Base-by-base conservation (phyloP, 1,140 invertebrate species). In the Drosophila simulans region DNA sequence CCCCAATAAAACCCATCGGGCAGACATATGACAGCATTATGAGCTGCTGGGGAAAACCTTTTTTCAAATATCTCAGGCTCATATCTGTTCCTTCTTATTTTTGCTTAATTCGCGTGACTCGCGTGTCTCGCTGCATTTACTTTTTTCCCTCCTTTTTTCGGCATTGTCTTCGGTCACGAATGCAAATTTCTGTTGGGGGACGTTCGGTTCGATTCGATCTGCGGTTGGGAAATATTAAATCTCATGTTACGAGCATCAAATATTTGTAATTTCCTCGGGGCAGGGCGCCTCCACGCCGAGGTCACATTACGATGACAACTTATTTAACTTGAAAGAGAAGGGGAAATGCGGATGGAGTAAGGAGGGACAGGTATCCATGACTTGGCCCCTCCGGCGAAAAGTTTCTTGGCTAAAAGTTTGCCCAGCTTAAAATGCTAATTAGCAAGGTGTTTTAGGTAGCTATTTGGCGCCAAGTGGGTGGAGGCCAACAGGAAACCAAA, bases 111-210 rank as follows among this genome's bases (percentile, higher is more conserved):
- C 83, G 77, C 80, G 79, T 83, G 79, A 75, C 72, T 79, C 62
- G 70, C 79, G 73, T 73, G 54, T 62, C 60, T 64, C 34, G 31
- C 63, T 48, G 59, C 42, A 20, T 65, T 75, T 64, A 68, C 53
- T 54, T 48, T 34, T 65, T 25, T 43, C 5, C 12, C 35, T 17
- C 17, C 13, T 17, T 35, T 31, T 45, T 39, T 58, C 17, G 80
- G 74, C 80, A 83, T 88, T 71, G 84, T 83, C 43, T 79, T 65
- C 64, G 68, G 83, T 86, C 83, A 86, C 83, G 83, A 86, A 86
- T 82, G 80, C 78, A 82, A 74, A 81, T 77, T 74, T 56, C 34
- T 63, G 66, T 42, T 10, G 40, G 52, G 51, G 59, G 34, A 49
- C 35, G 42, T 48, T 31, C 34, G 34, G 37, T 48, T 31, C 31